phyloP scores from a whole-genome alignment of 2,797 vertebrate genomes.

The Myiotriccus ornatus region DNA sequence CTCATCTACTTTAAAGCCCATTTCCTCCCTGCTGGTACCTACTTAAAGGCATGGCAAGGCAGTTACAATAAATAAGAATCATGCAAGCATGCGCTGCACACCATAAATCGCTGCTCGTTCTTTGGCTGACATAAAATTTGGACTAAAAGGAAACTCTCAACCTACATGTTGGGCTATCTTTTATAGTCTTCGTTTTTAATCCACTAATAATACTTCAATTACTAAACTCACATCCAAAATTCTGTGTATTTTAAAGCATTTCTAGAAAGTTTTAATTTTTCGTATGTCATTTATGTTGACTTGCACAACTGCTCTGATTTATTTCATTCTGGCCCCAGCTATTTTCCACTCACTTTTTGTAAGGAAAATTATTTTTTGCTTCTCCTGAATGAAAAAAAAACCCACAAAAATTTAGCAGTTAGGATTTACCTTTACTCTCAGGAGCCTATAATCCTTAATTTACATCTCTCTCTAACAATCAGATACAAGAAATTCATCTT shows the following conservation, averaged over 20 bases:
- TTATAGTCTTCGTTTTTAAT: not conserved
- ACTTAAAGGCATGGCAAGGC: not conserved
- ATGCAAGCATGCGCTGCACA: not conserved
- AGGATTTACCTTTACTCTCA: not conserved
- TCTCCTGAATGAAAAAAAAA: not conserved
- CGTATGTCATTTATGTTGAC: not conserved
- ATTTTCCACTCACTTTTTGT: not conserved
- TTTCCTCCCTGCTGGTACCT: conserved; percentile 21
- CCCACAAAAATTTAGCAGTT: not conserved
- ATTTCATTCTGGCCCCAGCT: not conserved
- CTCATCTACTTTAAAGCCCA: conserved; percentile 9
- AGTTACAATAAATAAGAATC: conserved; percentile 7
- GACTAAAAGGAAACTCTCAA: not conserved
- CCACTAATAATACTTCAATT: not conserved
- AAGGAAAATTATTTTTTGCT: not conserved
- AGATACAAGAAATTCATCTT: not conserved
- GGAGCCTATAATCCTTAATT: not conserved
- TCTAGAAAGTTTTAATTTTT: not conserved
- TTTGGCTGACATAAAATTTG: not conserved
- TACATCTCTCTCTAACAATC: not conserved
- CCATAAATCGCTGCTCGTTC: not conserved
- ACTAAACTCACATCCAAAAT: not conserved
- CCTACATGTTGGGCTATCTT: not conserved
- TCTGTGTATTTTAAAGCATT: not conserved
- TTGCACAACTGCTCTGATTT: not conserved